Evolutionary conservation across 37 sponge, comb jelly and placozoan species (phyloP).

Genomic region (Beroe forskalii): DNA sequence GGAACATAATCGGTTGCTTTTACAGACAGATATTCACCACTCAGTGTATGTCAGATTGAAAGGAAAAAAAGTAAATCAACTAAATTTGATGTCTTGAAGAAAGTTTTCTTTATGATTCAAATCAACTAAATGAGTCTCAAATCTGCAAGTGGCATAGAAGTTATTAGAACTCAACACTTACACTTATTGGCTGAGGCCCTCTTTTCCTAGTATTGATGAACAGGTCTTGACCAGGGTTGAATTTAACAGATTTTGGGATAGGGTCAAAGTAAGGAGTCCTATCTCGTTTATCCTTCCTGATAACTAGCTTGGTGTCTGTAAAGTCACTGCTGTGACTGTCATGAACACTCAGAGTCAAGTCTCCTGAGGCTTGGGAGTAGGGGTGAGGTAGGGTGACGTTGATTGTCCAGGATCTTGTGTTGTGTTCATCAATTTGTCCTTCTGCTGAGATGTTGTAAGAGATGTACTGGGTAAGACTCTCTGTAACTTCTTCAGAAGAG

Average conservation of each 20-base stretch:
- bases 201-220: neutral
- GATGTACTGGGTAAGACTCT: neutral
- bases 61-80: too few species aligned
- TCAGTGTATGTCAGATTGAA: too few species aligned
- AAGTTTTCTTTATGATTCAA: too few species aligned
- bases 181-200: neutral
- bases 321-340: neutral
- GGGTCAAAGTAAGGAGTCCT: conserved; percentile 36
- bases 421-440: neutral
- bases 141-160: too few species aligned
- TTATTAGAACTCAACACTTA: too few species aligned
- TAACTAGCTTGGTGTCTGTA: neutral
- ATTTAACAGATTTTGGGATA: neutral
- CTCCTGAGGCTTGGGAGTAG: neutral
- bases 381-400: conserved; percentile 7
- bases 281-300: neutral
- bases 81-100: too few species aligned
- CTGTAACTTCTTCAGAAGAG: neutral
- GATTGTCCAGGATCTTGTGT: neutral
- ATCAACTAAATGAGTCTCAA: too few species aligned
- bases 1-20: too few species aligned
- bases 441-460: neutral
- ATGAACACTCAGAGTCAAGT: neutral
- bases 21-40: too few species aligned
- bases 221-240: neutral